Evolutionary conservation across 1,140 invertebrate genomes (phyloP), one percentile per base, ranked within the genome.

Genomic region (Bemisia tabaci): DNA sequence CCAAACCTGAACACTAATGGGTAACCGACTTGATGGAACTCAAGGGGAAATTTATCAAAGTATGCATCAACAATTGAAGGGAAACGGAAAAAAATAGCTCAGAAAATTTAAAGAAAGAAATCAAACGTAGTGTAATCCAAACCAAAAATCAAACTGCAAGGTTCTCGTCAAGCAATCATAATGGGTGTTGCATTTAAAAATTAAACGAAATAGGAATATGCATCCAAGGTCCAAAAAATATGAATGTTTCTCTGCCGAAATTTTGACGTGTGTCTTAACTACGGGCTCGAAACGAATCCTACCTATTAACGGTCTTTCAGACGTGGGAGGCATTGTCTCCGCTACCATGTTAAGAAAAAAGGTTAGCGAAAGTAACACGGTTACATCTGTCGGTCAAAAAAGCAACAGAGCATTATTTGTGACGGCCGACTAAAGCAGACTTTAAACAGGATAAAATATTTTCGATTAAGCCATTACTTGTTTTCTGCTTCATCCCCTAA

Each of bases 321-420:
- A 85, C 9, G 85, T 85, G 48, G 84, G 83, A 67, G 85, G 85
- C 73, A 86, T 85, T 58, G 82, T 79, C 80, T 82, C 75, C 21
- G 79, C 82, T 67, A 87, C 79, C 78, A 88, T 81, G 71, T 88
- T 79, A 77, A 88, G 85, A 77, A 88, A 88, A 73, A 87, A 85
- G 72, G 85, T 87, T 72, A 88, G 77, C 63, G 86, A 87, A 71
- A 89, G 83, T 68, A 88, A 80, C 74, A 88, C 86, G 71, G 85
- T 87, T 67, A 87, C 85, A 76, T 85, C 84, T 85, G 74, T 69
- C 75, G 71, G 48, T 68, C 58, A 68, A 65, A 24, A 65, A 66
- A 64, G 63, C 33, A 68, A 68, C 59, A 65, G 21, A 12, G n/a
- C n/a, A n/a, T n/a, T n/a, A n/a, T n/a, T n/a, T n/a, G n/a, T n/a